phyloP scores from a whole-genome alignment of 2,113 vertebrate genomes.

The Dinomys branickii region DNA sequence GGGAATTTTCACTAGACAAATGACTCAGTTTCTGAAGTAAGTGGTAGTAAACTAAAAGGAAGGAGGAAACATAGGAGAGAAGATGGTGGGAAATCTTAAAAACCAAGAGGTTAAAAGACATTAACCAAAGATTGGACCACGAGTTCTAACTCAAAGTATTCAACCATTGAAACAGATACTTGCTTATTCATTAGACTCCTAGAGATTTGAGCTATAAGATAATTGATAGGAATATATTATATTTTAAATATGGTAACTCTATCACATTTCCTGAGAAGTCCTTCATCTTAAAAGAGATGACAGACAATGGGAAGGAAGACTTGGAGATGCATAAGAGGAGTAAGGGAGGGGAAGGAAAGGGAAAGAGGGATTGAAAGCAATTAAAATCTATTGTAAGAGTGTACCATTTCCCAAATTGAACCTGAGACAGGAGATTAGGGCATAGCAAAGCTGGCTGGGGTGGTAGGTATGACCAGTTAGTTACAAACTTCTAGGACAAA shows the following conservation, averaged over 20 bases:
- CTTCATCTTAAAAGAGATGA: not conserved
- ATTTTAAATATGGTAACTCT: not conserved
- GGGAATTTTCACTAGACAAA: not conserved
- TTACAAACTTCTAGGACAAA: not conserved
- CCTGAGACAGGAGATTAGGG: not conserved
- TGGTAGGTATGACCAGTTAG: not conserved
- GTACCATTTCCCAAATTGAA: not conserved
- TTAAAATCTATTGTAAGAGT: not conserved
- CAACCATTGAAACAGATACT: not conserved
- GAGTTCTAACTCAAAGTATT: slow-evolving; percentile 21
- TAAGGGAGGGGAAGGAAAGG: not conserved
- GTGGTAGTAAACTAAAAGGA: not conserved
- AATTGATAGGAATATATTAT: not conserved
- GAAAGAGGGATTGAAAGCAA: not conserved
- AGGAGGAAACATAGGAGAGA: not conserved
- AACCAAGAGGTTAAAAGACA: not conserved
- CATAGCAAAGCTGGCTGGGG: not conserved
- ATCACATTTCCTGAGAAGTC: not conserved
- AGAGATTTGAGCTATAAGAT: not conserved
- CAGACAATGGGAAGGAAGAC: not conserved
- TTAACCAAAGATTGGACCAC: not conserved
- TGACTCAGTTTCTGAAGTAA: not conserved
- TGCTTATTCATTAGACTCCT: not conserved
- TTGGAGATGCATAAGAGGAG: not conserved
- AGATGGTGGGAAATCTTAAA: not conserved